A percentile compares a stretch with the other conserved stretches of the same genome.
phyloP scores from a whole-genome alignment of 2,113 vertebrate genomes.

The Festucalex cinctus region DNA sequence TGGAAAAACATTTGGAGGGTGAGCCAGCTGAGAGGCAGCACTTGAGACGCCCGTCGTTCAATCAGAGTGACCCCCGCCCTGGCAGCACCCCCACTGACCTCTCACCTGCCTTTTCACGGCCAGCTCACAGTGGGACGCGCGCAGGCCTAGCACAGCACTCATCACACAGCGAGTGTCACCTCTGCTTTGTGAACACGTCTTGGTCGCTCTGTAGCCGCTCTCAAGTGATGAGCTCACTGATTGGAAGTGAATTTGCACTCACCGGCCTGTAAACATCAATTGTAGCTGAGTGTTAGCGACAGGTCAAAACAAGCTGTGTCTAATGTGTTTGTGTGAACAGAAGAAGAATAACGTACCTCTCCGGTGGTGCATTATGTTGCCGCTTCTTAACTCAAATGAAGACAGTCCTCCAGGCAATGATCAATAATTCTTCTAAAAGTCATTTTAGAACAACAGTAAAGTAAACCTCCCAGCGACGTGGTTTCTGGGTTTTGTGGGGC shows the following conservation, averaged over 20 bases:
- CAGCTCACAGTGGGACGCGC: conserved; percentile 47
- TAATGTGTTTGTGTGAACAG: not conserved
- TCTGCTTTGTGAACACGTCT: conserved; percentile 37
- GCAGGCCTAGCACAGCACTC: conserved; percentile 48
- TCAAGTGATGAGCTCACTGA: conserved; percentile 67
- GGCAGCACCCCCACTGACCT: conserved; percentile 22
- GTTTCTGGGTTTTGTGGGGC: too few species aligned
- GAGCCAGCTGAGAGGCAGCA: conserved; percentile 40
- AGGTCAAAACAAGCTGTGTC: not conserved
- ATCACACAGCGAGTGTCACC: conserved; percentile 56
- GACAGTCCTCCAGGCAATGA: not conserved
- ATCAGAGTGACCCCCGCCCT: conserved; percentile 44
- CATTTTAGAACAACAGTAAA: conserved; percentile 15
- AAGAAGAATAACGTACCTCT: not conserved
- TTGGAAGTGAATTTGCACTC: conserved; percentile 56
- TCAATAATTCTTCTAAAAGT: conserved; percentile 10
- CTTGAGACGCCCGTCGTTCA: conserved; percentile 58
- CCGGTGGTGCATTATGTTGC: conserved; percentile 1
- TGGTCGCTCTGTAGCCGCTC: conserved; percentile 45
- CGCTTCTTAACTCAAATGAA: conserved; percentile 28
- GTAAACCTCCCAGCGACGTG: not conserved
- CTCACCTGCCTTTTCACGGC: conserved; percentile 42
- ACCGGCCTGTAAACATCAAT: conserved; percentile 61
- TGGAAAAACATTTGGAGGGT: conserved; percentile 43
- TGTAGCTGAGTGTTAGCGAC: conserved; percentile 18